Evolutionary conservation across 2,113 vertebrate species (phyloP).

Genomic region (Lepus europaeus): DNA sequence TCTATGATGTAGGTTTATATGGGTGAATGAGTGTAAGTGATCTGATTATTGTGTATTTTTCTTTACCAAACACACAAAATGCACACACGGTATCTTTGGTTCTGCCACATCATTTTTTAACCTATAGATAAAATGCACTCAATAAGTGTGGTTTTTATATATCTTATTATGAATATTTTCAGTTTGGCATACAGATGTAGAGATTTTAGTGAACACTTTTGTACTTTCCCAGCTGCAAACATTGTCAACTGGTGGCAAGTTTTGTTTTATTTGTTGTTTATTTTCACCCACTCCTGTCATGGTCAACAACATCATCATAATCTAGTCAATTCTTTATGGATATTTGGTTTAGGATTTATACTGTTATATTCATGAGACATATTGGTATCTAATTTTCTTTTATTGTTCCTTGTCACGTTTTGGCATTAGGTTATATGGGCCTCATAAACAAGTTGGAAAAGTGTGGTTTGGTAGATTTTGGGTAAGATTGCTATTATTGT

Average conservation of each 20-base stretch:
- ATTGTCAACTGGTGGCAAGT: neutral
- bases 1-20: neutral
- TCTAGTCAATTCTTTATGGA: neutral
- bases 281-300: neutral
- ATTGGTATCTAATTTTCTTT: neutral
- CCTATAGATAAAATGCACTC: neutral
- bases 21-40: neutral
- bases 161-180: neutral
- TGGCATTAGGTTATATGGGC: neutral
- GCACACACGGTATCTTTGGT: neutral
- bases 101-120: neutral
- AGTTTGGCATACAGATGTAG: neutral
- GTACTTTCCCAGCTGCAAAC: neutral
- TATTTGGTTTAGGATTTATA: conserved; percentile 27
- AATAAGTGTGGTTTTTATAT: neutral
- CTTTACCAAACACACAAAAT: neutral
- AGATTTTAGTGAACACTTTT: conserved; percentile 2
- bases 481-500: neutral
- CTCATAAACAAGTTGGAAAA: conserved; percentile 32
- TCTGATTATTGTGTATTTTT: conserved; percentile 2
- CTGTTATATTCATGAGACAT: neutral
- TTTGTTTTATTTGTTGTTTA: neutral
- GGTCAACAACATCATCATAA: neutral
- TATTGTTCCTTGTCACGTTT: neutral
- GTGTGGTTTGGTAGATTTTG: conserved; percentile 11